phyloP scores from a whole-genome alignment of 2,797 vertebrate genomes.

The Prunella strophiata region DNA sequence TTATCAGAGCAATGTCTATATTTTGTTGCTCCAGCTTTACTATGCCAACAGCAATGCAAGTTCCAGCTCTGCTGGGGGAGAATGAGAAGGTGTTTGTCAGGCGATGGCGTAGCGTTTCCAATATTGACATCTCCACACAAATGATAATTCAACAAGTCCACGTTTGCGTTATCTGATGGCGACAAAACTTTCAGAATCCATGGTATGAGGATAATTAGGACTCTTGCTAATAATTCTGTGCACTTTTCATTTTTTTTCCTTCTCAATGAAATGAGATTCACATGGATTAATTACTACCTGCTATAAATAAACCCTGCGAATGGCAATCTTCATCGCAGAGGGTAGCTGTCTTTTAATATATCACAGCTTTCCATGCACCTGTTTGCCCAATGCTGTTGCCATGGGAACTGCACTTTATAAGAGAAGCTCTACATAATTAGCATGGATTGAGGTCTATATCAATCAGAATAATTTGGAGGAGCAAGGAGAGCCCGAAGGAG shows the following conservation, averaged over 20 bases:
- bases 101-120: background rate
- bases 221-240: conserved; percentile 73
- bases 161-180: conserved; percentile 17
- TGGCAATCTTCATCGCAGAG: conserved; percentile 71
- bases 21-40: background rate
- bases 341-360: conserved; percentile 79
- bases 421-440: conserved; percentile 78
- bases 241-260: conserved; percentile 24
- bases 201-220: conserved; percentile 76
- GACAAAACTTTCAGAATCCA: conserved; percentile 62
- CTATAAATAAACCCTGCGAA: conserved; percentile 79
- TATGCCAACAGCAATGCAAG: background rate
- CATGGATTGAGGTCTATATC: conserved; percentile 78
- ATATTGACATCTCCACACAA: background rate
- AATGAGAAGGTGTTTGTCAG: background rate
- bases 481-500: conserved; percentile 73
- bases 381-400: conserved; percentile 70
- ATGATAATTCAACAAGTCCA: conserved; percentile 41
- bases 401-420: conserved; percentile 77
- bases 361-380: conserved; percentile 79
- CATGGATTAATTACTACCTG: conserved; percentile 80
- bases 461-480: conserved; percentile 82
- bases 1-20: background rate
- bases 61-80: background rate
- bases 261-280: conserved; percentile 71